Evolutionary conservation across 2,113 vertebrate genomes (phyloP).

Genomic region (Pica pica): DNA sequence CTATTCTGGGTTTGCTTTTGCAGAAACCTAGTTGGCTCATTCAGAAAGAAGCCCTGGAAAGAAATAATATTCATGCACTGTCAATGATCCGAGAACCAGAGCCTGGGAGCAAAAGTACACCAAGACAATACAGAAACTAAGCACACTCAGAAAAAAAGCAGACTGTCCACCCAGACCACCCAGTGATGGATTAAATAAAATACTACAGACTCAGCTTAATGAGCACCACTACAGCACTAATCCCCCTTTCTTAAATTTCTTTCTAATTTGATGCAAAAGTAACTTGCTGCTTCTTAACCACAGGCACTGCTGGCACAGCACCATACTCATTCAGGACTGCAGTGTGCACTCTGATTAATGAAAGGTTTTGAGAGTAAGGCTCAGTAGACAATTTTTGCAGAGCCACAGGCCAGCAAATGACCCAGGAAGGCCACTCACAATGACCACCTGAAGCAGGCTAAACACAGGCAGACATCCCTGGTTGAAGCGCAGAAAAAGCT

Average conservation of each 20-base stretch:
- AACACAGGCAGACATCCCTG: not conserved
- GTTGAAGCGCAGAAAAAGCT: not conserved
- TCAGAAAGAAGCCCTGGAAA: not conserved
- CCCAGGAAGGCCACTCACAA: not conserved
- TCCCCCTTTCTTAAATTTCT: not conserved
- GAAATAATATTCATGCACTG: not conserved
- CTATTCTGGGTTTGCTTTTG: not conserved
- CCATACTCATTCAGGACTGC: not conserved
- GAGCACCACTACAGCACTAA: not conserved
- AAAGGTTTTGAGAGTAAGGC: not conserved
- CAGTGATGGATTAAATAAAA: not conserved
- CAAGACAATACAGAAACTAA: not conserved
- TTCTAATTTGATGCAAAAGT: not conserved
- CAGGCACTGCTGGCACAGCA: not conserved
- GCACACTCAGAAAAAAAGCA: not conserved
- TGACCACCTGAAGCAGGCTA: not conserved
- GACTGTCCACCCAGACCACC: not conserved
- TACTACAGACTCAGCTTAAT: not conserved
- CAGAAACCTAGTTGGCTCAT: not conserved
- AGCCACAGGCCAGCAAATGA: not conserved
- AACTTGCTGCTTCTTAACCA: not conserved
- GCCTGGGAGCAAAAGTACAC: not conserved
- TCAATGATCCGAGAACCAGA: not conserved
- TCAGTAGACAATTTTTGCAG: not conserved
- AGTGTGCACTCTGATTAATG: not conserved